Percentiles rank a stretch among this genome's conserved stretches.
phyloP scores from a whole-genome alignment of 2,797 vertebrate species.

The Pelochelys cantorii region DNA sequence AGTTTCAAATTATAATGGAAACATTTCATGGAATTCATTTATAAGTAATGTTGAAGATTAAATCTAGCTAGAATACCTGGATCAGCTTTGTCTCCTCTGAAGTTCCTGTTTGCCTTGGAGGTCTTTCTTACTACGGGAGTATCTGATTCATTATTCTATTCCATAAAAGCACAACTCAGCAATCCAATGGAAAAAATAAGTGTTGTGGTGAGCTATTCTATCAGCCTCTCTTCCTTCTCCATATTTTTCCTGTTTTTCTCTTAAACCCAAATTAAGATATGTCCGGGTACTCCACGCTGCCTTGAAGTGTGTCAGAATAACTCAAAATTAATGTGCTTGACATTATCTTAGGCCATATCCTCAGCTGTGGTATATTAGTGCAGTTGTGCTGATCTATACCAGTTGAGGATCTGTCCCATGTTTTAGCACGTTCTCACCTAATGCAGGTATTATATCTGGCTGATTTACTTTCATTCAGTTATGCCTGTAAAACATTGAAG shows the following conservation, averaged over 20 bases:
- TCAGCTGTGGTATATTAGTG: slow-evolving; percentile 46
- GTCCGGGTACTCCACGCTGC: slow-evolving; percentile 53
- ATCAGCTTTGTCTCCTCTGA: background rate
- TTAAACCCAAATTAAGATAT: slow-evolving; percentile 45
- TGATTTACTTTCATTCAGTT: slow-evolving; percentile 6
- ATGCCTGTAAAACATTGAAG: background rate
- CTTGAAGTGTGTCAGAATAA: slow-evolving; percentile 47
- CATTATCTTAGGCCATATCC: slow-evolving; percentile 26
- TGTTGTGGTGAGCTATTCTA: background rate
- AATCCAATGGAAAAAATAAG: background rate
- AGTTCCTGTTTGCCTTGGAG: slow-evolving; percentile 26
- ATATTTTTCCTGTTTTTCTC: background rate
- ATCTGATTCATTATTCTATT: slow-evolving; percentile 25
- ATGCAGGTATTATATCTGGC: background rate
- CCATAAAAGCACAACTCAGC: slow-evolving; percentile 9
- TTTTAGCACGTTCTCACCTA: slow-evolving; percentile 10
- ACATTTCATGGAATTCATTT: slow-evolving; percentile 27
- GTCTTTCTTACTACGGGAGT: background rate
- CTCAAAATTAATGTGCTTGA: slow-evolving; percentile 37
- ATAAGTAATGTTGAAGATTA: slow-evolving; percentile 37
- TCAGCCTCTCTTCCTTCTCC: slow-evolving; percentile 2
- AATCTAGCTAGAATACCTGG: background rate
- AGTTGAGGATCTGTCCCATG: slow-evolving; percentile 6
- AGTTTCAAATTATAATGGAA: slow-evolving; percentile 41
- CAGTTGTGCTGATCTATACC: slow-evolving; percentile 31